These are phyloP conservation scores for Hydropotes inermis DNA, from an alignment of 2,113 vertebrate species.

Conservation along the genomic window DNA sequence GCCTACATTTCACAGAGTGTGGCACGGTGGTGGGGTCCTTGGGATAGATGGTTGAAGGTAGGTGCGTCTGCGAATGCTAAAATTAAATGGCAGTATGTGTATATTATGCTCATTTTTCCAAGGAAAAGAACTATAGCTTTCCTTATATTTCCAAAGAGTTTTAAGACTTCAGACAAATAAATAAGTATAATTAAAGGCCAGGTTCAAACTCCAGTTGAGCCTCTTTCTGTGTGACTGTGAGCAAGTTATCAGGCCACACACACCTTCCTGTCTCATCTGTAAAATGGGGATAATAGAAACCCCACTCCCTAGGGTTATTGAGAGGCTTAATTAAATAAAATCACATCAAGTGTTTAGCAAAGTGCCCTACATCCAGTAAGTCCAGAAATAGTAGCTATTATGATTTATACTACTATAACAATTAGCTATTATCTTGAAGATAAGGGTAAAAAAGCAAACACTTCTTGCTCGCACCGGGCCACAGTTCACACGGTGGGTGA, in stretches of 20 bases:
- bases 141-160: background rate
- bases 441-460: background rate
- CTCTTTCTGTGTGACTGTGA: background rate
- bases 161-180: background rate
- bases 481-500: background rate
- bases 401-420: background rate
- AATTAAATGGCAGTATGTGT: no score
- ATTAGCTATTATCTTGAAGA: background rate
- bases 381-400: background rate
- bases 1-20: background rate
- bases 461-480: background rate
- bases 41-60: background rate
- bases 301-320: background rate
- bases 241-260: background rate
- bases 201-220: background rate
- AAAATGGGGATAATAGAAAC: background rate
- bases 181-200: background rate
- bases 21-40: background rate
- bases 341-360: background rate
- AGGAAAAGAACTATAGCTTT: background rate
- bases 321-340: constrained; percentile 1
- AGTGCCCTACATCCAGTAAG: background rate
- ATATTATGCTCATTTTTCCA: background rate
- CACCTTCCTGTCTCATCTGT: constrained; percentile 2
- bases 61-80: rapidly evolving